Evolutionary conservation across 2,797 vertebrate species (phyloP).

Genomic region (Rallus crepitans): DNA sequence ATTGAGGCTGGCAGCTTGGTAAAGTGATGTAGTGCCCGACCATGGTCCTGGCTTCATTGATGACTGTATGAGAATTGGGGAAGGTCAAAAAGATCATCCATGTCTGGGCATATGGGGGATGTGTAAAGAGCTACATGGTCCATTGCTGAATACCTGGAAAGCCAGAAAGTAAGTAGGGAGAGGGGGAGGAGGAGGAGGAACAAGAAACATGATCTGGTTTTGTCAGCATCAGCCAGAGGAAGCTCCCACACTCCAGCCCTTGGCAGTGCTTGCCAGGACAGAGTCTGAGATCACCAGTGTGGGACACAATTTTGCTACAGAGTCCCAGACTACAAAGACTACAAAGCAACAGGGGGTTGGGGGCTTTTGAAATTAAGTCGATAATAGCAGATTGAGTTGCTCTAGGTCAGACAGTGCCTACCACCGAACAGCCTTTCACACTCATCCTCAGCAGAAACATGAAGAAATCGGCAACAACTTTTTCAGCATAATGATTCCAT

Average conservation of each 20-base stretch:
- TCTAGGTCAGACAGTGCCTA: background rate
- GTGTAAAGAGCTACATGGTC: background rate
- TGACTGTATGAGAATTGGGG: background rate
- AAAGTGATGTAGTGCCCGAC: background rate
- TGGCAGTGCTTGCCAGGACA: background rate
- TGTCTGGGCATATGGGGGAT: background rate
- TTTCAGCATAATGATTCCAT: background rate
- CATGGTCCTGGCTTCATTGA: background rate
- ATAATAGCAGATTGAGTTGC: background rate
- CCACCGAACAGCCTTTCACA: background rate
- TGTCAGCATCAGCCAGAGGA: background rate
- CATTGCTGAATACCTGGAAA: background rate
- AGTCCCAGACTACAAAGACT: background rate
- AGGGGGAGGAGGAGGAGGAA: background rate
- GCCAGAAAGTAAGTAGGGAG: background rate
- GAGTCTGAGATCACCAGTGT: background rate
- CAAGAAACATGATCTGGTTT: background rate
- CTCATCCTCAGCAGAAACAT: background rate
- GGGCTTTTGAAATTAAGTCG: background rate
- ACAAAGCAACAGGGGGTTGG: background rate
- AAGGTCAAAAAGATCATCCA: background rate
- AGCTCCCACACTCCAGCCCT: background rate
- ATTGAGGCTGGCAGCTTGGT: background rate
- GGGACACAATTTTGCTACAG: background rate
- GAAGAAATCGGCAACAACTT: background rate